A percentile compares a stretch with the other conserved stretches of the same genome.
phyloP scores from a whole-genome alignment of 2,888 invertebrate species.

The Eupithecia subfuscata region DNA sequence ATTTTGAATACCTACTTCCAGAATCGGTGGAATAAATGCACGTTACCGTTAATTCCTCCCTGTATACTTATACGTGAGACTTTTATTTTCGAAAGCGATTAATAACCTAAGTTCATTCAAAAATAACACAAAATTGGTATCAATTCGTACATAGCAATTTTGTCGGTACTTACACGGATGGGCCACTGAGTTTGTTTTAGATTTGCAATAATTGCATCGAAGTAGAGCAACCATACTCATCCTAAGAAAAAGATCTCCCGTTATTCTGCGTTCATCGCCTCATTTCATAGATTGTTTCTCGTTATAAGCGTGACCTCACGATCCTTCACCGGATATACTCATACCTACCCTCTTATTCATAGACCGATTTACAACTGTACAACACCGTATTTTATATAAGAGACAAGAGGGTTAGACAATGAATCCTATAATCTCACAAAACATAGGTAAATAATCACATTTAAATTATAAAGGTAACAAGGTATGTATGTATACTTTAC shows the following conservation, averaged over 20 bases:
- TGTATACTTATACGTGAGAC: no score
- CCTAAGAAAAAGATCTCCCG: conserved; percentile 35
- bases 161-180: neutral
- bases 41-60: no score
- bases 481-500: no score
- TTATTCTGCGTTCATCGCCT: conserved; percentile 38
- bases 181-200: conserved; percentile 16
- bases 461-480: no score
- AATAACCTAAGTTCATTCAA: neutral
- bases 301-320: conserved; percentile 42
- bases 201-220: conserved; percentile 26
- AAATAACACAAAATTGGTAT: neutral
- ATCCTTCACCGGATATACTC: conserved; percentile 62
- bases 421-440: no score
- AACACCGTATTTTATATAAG: neutral
- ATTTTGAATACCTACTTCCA: no score
- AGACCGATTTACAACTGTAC: neutral
- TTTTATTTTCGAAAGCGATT: no score
- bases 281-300: conserved; percentile 37
- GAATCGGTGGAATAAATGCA: no score
- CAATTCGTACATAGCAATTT: conserved; percentile 6
- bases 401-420: no score
- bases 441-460: no score
- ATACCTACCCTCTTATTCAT: conserved; percentile 38
- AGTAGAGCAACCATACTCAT: conserved; percentile 25